Evolutionary conservation across 2,113 vertebrate genomes (phyloP), one percentile per base, ranked within the genome.

Genomic region (Prochilodus magdalenae): DNA sequence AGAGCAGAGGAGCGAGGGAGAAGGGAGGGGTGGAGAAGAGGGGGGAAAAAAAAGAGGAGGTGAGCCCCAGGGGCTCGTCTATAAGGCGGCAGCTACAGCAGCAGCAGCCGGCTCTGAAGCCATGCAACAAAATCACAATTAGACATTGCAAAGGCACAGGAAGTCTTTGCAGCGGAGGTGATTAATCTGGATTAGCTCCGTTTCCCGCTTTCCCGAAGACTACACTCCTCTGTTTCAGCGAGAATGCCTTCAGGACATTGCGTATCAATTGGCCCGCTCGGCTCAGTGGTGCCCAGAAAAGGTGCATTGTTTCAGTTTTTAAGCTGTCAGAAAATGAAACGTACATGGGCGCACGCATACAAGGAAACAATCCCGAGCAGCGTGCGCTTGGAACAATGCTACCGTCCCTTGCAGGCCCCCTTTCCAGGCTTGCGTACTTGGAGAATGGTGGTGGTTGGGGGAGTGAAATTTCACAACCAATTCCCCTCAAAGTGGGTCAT

Each of bases 1-100:
- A 63, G 77, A 74, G 76, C 62, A 27, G 29, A 53, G 22, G 18
- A 62, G 57, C 44, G 22, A 62, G 30, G 15, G 10, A 44, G 16
- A 27, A 57, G 63, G 29, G 63, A 66, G 29, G 29, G 63, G 11
- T 36, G 36, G 36, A 3, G 7, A 18, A 14, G 26, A 1, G 27
- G 20, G 6, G 4, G 55, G 20, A 1, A 6, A 51, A 85, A 84
- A 90, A 89, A 18, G 87, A 88, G 84, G 90, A 92, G 89, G 89
- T 90, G 86, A 92, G 87, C 87, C 89, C 89, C 66, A 30, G 86
- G 87, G 90, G 88, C 90, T 92, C 89, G 88, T 92, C 90, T 91
- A 81, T 90, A 84, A 86, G 86, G 85, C 83, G 36, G 36, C 36
- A 51, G 40, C n/a, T n/a, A n/a, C 85, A 62, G 29, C 63, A 84